Percentiles rank a stretch among this genome's conserved stretches.
These are phyloP conservation scores for Antigone vipio DNA, from an alignment of 2,113 vertebrate species.

Conservation along the genomic window DNA sequence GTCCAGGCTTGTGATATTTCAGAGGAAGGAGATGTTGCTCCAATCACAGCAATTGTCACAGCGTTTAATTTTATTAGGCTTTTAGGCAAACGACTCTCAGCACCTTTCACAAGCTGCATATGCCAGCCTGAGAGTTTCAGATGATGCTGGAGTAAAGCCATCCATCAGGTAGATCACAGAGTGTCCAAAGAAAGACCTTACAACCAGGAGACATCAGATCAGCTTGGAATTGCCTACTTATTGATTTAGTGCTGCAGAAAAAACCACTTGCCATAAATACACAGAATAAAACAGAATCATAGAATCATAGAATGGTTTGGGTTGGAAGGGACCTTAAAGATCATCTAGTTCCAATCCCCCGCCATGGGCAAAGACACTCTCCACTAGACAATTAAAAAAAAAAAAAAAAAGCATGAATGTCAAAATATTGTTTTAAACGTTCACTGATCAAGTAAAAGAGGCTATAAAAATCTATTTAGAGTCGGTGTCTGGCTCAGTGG, in stretches of 20 bases:
- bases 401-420: background rate
- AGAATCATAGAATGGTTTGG: no score
- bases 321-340: no score
- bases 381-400: no score
- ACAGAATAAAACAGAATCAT: background rate
- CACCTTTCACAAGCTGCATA: background rate
- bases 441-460: background rate
- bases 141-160: background rate
- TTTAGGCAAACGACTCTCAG: background rate
- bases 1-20: background rate
- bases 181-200: background rate
- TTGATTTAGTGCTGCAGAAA: background rate
- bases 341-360: no score
- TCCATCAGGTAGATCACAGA: background rate
- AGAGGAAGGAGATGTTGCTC: constrained; percentile 19
- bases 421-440: background rate
- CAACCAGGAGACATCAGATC: background rate
- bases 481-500: background rate
- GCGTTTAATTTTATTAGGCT: background rate
- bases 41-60: background rate
- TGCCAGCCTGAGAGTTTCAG: background rate
- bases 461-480: background rate
- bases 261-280: background rate
- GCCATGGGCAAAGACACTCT: no score
- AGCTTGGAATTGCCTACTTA: background rate